A percentile compares a stretch with the other conserved stretches of the same genome.
phyloP scores from a whole-genome alignment of 2,797 vertebrate species.

The Parauchenoglanis punctatus region DNA sequence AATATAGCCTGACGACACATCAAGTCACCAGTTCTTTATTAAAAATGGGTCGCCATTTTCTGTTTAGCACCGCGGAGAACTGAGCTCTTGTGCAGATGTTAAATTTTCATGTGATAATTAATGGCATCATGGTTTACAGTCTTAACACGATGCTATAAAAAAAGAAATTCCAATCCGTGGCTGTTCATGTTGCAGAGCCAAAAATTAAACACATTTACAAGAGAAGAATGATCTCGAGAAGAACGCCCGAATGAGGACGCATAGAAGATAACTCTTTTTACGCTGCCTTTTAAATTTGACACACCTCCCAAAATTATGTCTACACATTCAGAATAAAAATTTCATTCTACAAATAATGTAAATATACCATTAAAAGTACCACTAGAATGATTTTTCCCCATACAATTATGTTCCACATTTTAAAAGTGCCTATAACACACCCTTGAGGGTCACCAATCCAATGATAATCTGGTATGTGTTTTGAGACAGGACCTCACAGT shows the following conservation, averaged over 20 bases:
- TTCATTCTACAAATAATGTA: background rate
- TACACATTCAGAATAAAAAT: background rate
- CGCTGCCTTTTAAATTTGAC: background rate
- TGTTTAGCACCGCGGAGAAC: background rate
- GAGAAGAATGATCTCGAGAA: background rate
- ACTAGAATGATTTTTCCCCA: background rate
- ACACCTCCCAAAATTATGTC: background rate
- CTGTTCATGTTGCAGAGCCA: background rate
- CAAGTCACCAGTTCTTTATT: conserved; percentile 31
- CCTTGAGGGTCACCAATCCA: background rate
- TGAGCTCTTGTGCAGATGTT: background rate
- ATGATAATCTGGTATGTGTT: no score
- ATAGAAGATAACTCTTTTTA: background rate
- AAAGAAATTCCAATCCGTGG: background rate
- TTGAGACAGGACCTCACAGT: background rate
- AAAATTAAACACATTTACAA: background rate
- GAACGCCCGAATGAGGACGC: background rate
- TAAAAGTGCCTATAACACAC: background rate
- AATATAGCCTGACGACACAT: conserved; percentile 20
- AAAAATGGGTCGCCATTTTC: background rate
- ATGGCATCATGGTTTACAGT: no score
- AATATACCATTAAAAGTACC: background rate
- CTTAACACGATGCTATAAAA: background rate
- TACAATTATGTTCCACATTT: background rate
- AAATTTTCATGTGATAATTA: background rate